Percentiles rank a stretch among this genome's conserved stretches.
These are phyloP conservation scores for Apodemus sylvaticus DNA, from an alignment of 2,113 vertebrate species.

Conservation along the genomic window DNA sequence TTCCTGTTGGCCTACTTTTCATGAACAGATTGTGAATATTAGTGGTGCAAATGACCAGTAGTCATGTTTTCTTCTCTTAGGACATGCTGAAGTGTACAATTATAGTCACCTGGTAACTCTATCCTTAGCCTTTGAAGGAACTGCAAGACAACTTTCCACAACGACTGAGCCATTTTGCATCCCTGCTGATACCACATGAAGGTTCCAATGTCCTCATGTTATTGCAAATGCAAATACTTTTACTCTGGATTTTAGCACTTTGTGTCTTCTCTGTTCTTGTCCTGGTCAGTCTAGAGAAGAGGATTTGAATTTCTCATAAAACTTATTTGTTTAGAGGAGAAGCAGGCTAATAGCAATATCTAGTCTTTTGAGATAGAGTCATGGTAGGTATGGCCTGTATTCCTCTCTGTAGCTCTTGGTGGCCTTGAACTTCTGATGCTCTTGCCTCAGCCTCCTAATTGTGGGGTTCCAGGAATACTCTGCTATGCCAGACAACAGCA, in stretches of 20 bases:
- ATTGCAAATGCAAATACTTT: neutral
- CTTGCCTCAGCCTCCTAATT: neutral
- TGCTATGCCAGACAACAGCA: neutral
- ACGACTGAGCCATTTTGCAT: neutral
- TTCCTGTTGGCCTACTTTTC: neutral
- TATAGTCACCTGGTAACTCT: neutral
- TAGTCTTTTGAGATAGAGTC: neutral
- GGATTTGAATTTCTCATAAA: neutral
- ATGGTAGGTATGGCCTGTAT: neutral
- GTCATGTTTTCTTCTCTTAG: neutral
- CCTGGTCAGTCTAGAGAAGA: neutral
- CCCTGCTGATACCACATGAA: neutral
- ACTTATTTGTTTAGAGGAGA: neutral
- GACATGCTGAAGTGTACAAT: neutral
- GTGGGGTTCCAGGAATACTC: neutral
- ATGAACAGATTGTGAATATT: neutral
- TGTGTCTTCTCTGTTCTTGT: conserved; percentile 4
- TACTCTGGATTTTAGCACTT: neutral
- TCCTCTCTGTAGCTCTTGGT: neutral
- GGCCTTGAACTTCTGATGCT: neutral
- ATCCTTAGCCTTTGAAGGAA: neutral
- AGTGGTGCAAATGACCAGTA: neutral
- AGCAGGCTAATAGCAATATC: neutral
- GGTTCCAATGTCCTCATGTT: neutral
- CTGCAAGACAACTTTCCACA: neutral